Base-by-base conservation (phyloP, 2,888 invertebrate genomes). In the Tribolium freemani region DNA sequence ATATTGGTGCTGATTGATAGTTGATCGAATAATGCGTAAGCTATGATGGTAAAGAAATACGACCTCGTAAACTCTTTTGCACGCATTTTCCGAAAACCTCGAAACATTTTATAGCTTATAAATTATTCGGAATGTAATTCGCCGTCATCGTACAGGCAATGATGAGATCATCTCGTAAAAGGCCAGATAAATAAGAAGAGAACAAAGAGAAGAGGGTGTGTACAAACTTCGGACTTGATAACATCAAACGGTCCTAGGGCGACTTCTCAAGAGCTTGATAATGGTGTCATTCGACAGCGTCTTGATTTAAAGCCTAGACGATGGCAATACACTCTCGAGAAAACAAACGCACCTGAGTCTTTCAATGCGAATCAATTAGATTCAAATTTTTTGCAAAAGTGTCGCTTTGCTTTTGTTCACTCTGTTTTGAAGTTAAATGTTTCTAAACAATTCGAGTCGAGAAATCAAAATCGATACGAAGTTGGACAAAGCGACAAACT, bases 251-350 rank as follows among this genome's bases (percentile, higher is more conserved):
- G 79, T 79, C 80, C 77, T 79, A 71, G 68, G 81, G 78, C 77
- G 75, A 80, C 76, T 79, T 75, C 77, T 79, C 74, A 78, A 81
- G 79, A 81, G 79, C 77, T 79, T 80, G 80, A 82, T 82, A 83
- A 82, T 80, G 80, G 82, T 82, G 83, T 81, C 81, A 78, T 82
- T 83, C 81, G 82, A 83, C 80, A 79, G 77, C 77, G 79, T 75
- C 81, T 80, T 82, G 82, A 83, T 83, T 81, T 82, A 83, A 77
- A 71, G 75, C 76, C 46, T 11, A 20, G 20, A 16, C 46, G 10
- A 20, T 46, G 60, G 20, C 60, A 31, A 21, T 9, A 58, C 21
- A 58, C n/a, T 20, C 21, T 9, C 11, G 26, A 16, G 48, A 13
- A 26, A 53, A 38, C 38, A 26, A 53, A 38, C 38, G 38, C 38